Base-by-base conservation (phyloP, 2,888 invertebrate species). In the Phalera bucephala region DNA sequence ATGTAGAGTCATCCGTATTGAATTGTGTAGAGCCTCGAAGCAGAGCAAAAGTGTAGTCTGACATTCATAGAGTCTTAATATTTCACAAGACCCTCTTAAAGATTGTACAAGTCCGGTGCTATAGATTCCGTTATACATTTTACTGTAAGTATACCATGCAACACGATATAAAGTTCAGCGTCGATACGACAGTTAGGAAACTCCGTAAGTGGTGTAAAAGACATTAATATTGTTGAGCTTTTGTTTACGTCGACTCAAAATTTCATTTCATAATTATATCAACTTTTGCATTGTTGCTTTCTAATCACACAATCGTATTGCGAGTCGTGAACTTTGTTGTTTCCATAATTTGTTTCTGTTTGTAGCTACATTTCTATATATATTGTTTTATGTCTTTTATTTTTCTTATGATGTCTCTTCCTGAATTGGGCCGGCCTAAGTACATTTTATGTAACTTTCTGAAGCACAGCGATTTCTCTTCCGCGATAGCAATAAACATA, bases 101-200 rank as follows among this genome's bases (percentile, higher is more conserved):
- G 27, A 27, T 27, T 27, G 27, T 14, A 9, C n/a, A 14, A 27
- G n/a, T 27, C 14, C 27, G n/a, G 27, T 27, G 27, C 14, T 27
- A 27, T 21, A n/a, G 21, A 21, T 3, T n/a, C 7, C n/a, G 21
- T 8, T 40, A 32, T 46, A 29, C 41, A 43, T 47, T 48, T 36
- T 30, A 39, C 26, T 39, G 11, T 42, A 17, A n/a, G n/a, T n/a
- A 32, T 48, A 42, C 47, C 47, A 47, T 55, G 49, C 47, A 55
- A 31, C 17, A 30, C 45, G 31, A 37, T 45, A 38, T 44, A 55
- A 55, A 55, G 59, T 52, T 55, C 41, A 42, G 42, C 44, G 37
- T 28, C 28, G 32, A 49, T 43, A 38, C 34, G 28, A 31, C 40
- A 45, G 52, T 54, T 55, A 52, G 52, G 46, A 52, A 54, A 57